A percentile compares a stretch with the other conserved stretches of the same genome.
These are phyloP conservation scores for Copidosoma floridanum DNA, from an alignment of 1,140 invertebrate genomes.

Conservation along the genomic window DNA sequence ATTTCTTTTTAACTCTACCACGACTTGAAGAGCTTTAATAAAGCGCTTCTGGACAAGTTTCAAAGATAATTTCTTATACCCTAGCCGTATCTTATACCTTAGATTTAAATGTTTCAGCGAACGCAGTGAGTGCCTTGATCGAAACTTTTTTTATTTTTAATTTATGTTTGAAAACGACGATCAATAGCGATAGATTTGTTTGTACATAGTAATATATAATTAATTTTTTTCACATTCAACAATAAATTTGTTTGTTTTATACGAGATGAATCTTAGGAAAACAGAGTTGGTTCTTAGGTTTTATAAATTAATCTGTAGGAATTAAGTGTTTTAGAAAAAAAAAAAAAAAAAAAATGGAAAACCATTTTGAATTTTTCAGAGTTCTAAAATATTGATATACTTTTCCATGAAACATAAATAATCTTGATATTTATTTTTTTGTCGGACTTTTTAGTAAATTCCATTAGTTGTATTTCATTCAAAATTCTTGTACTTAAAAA, in stretches of 20 bases:
- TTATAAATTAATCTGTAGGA: conserved; percentile 3
- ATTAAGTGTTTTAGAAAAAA: neutral
- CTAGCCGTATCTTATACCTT: conserved; percentile 16
- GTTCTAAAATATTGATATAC: too few species aligned
- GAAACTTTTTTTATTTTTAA: conserved; percentile 29
- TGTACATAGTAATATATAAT: conserved; percentile 52
- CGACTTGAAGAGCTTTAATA: too few species aligned
- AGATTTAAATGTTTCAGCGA: conserved; percentile 32
- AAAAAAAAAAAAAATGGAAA: too few species aligned
- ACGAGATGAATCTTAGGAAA: conserved; percentile 13
- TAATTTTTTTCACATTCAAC: conserved; percentile 57
- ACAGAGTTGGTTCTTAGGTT: conserved; percentile 8
- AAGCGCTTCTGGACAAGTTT: neutral
- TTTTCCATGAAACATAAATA: too few species aligned
- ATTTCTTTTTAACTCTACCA: too few species aligned
- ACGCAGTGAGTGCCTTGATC: conserved; percentile 45
- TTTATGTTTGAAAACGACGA: conserved; percentile 49
- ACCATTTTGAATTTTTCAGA: too few species aligned
- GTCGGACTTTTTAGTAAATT: too few species aligned
- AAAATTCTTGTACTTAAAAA: too few species aligned
- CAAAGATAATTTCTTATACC: conserved; percentile 3
- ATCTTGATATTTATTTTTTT: too few species aligned
- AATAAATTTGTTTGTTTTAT: conserved; percentile 48
- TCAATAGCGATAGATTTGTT: conserved; percentile 51
- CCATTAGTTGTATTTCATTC: too few species aligned